phyloP scores from a whole-genome alignment of 2,797 vertebrate genomes.

The Momotus momota region DNA sequence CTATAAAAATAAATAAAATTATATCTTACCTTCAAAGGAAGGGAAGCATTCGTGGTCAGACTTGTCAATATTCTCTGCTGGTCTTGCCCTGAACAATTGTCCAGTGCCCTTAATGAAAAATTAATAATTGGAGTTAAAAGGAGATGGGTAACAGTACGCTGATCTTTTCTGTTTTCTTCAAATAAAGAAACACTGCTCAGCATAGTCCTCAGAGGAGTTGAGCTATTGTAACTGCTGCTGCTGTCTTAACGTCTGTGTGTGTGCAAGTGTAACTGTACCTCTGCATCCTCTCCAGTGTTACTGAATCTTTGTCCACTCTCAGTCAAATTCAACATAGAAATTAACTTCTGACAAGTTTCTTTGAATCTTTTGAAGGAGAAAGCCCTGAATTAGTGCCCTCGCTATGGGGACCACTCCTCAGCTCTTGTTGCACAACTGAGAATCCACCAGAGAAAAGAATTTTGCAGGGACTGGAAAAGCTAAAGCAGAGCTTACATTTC shows the following conservation, averaged over 20 bases:
- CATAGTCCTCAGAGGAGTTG: neutral
- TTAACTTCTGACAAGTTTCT: neutral
- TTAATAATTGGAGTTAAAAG: neutral
- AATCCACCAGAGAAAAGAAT: neutral
- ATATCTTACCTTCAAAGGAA: neutral
- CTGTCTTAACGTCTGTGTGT: neutral
- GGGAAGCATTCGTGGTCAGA: neutral
- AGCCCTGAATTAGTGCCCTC: neutral
- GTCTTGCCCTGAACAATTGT: neutral
- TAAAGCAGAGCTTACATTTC: neutral
- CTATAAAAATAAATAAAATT: neutral
- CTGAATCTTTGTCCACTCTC: neutral
- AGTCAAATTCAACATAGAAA: neutral
- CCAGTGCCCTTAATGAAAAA: neutral
- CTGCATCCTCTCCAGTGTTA: neutral
- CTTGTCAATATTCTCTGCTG: neutral
- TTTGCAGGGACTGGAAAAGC: neutral
- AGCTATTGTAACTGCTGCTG: neutral
- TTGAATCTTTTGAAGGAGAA: neutral
- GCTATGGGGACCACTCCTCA: neutral
- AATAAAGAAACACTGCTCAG: neutral
- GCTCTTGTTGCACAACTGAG: neutral
- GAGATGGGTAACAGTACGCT: neutral
- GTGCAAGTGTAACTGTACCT: neutral
- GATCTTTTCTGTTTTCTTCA: neutral